Evolutionary conservation across 1,140 invertebrate species (phyloP).

Genomic region (Bombus ignitus): DNA sequence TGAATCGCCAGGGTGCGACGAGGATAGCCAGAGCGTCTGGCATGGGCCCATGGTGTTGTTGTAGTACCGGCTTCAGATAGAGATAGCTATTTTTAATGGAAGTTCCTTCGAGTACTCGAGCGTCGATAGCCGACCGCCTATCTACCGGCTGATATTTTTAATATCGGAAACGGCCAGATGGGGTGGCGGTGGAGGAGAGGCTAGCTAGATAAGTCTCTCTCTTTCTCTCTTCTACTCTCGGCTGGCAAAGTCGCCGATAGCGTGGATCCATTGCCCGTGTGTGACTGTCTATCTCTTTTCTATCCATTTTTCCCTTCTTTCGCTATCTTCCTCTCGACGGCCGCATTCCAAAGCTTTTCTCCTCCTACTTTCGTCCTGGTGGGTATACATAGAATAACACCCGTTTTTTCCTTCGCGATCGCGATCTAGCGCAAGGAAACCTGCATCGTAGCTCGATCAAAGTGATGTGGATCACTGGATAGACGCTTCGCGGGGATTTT

Average conservation of each 20-base stretch:
- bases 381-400: too few species aligned
- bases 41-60: constrained; percentile 57
- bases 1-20: background rate
- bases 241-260: constrained; percentile 31
- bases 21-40: constrained; percentile 46
- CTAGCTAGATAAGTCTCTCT: constrained; percentile 60
- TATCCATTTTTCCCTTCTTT: constrained; percentile 43
- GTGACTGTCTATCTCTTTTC: constrained; percentile 56
- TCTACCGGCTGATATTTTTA: constrained; percentile 76
- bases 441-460: constrained; percentile 44
- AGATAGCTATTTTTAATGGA: constrained; percentile 81
- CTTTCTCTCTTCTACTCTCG: background rate
- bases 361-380: background rate
- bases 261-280: constrained; percentile 28
- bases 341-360: background rate
- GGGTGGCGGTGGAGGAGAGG: constrained; percentile 43
- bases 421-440: constrained; percentile 35
- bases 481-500: background rate
- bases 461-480: background rate
- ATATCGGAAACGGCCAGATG: constrained; percentile 72
- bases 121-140: constrained; percentile 69
- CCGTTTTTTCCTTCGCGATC: constrained; percentile 32
- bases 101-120: constrained; percentile 74
- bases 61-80: constrained; percentile 73
- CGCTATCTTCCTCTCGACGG: background rate